Evolutionary conservation across 2,888 invertebrate genomes (phyloP), one percentile per base, ranked within the genome.

Genomic region (Tricholauxania praeusta): DNA sequence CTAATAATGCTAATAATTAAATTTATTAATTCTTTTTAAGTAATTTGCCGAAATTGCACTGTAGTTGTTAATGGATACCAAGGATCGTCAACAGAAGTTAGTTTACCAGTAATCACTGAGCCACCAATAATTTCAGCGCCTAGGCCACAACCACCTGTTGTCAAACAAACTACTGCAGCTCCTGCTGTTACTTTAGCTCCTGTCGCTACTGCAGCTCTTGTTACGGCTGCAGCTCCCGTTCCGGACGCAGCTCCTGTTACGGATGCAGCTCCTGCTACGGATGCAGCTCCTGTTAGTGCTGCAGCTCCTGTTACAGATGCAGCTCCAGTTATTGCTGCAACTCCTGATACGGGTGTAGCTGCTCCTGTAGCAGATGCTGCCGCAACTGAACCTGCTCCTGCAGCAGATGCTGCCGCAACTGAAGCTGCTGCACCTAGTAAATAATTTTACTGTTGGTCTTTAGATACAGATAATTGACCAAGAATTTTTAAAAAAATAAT

Each of bases 1-100:
- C 28, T 3, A 17, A 12, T 22, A 64, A 3, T n/a, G 47, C n/a
- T n/a, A 19, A 10, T 47, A 15, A 15, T n/a, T 15, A 39, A 63
- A 32, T 17, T 6, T 59, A 14, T 51, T 17, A n/a, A 69, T 32
- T 68, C n/a, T 47, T 52, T 73, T 76, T 15, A 60, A 84, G 84
- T 84, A 47, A 71, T 82, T 59, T 84, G 84, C 32, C 75, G 75
- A 12, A 83, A 84, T 60, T 84, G 84, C 55, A 83, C 83, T 3
- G 78, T 84, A 7, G 12, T 80, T 8, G 75, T 84, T 12, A 70
- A 66, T 59, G 39, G 39, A 19, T 1, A 3, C 14, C 0, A 28
- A n/a, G 28, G 28, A 6, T 12, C 59, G 8, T 8, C 19, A 53
- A 14, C 22, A 12, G 22, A 12, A 5, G 5, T 4, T n/a, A n/a